These are phyloP conservation scores for Coccyzus lansbergi DNA, from an alignment of 2,797 vertebrate genomes.

Conservation along the genomic window DNA sequence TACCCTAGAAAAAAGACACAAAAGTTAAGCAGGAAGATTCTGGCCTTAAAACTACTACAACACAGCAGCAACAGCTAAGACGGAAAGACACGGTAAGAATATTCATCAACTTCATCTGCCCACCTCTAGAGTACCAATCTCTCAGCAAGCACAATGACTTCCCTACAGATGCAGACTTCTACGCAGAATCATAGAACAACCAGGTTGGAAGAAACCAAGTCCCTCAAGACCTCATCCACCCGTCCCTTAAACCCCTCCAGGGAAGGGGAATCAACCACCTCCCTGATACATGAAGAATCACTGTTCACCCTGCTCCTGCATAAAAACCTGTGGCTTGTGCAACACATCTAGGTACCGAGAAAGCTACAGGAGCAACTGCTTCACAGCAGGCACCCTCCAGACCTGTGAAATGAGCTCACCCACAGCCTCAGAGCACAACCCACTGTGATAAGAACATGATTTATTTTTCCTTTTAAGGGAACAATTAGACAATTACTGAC, in stretches of 20 bases:
- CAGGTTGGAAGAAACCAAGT: too few relatives aligned
- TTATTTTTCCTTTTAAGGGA: neutral
- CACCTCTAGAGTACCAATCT: accelerated
- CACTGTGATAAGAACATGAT: too few relatives aligned
- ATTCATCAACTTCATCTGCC: too few relatives aligned
- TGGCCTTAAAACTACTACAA: neutral
- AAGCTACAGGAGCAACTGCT: accelerated
- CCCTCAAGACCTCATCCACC: too few relatives aligned
- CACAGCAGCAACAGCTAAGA: neutral
- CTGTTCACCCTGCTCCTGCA: accelerated
- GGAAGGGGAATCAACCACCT: too few relatives aligned
- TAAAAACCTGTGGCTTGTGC: neutral
- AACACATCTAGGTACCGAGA: too few relatives aligned
- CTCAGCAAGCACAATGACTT: too few relatives aligned
- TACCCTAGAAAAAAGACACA: constrained; percentile 80
- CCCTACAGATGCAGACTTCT: neutral
- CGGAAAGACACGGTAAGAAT: neutral
- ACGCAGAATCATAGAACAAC: too few relatives aligned
- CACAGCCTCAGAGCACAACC: accelerated
- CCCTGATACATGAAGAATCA: accelerated
- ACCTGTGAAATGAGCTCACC: neutral
- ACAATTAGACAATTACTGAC: accelerated
- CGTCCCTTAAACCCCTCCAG: too few relatives aligned
- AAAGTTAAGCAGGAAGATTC: neutral
- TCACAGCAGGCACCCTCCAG: neutral